These are phyloP conservation scores for Rhamnusium bicolor DNA, from an alignment of 2,888 invertebrate genomes.

Conservation along the genomic window DNA sequence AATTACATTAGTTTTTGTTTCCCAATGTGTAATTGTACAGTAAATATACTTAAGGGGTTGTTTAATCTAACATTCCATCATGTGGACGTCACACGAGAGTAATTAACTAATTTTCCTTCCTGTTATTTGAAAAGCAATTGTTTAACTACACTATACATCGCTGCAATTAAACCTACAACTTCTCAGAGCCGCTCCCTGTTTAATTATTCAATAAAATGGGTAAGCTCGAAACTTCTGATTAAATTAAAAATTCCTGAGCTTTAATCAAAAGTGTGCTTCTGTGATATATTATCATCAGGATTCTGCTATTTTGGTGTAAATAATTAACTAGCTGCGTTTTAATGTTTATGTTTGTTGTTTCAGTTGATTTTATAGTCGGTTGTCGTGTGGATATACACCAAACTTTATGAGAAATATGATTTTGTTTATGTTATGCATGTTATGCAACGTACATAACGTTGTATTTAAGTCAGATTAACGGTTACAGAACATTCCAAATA, in stretches of 20 bases:
- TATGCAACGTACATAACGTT: background rate
- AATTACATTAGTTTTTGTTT: slow-evolving; percentile 34
- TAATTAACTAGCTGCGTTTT: slow-evolving; percentile 22
- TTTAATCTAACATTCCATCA: slow-evolving; percentile 53
- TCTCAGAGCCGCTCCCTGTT: slow-evolving; percentile 55
- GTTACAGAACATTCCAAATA: no score
- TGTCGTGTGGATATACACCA: slow-evolving; percentile 2
- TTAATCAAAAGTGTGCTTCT: slow-evolving; percentile 54
- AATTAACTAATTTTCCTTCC: slow-evolving; percentile 62
- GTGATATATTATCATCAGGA: slow-evolving; percentile 48
- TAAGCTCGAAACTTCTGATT: slow-evolving; percentile 57
- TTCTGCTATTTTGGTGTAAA: slow-evolving; percentile 22
- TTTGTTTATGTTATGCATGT: background rate
- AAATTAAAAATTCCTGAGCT: slow-evolving; percentile 60
- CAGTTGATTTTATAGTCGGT: background rate
- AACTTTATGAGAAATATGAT: background rate
- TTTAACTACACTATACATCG: slow-evolving; percentile 61
- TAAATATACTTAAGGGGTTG: slow-evolving; percentile 60
- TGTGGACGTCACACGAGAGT: slow-evolving; percentile 55
- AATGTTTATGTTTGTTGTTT: slow-evolving; percentile 9
- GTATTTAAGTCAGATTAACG: no score
- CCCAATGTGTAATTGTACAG: slow-evolving; percentile 51
- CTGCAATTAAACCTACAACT: slow-evolving; percentile 60
- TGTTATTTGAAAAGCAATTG: slow-evolving; percentile 61
- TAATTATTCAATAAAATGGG: slow-evolving; percentile 62